Conservation (phyloP, 2,113 vertebrate genomes). For the Oryzias curvinotus region DNA sequence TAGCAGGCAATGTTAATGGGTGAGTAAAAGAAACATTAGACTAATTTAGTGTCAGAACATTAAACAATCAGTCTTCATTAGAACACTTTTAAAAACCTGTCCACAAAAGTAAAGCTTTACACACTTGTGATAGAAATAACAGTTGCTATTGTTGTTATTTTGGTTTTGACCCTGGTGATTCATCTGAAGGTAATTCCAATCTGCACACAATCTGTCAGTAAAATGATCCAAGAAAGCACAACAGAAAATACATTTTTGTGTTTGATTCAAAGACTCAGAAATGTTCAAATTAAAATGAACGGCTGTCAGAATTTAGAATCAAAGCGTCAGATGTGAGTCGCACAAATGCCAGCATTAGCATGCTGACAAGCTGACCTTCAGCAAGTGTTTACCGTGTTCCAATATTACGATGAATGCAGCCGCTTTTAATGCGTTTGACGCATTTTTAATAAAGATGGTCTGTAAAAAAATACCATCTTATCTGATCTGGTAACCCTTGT, state of each 20-base stretch:
- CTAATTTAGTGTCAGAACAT: conserved; percentile 4
- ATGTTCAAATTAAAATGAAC: too few relatives aligned
- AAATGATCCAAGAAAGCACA: background rate
- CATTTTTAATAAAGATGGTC: background rate
- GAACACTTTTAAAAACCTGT: background rate
- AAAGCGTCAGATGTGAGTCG: too few relatives aligned
- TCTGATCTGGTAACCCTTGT: too few relatives aligned
- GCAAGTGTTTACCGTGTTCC: background rate
- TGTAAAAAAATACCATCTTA: too few relatives aligned
- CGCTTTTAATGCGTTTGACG: too few relatives aligned
- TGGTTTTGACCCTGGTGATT: conserved; percentile 26
- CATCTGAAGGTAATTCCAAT: conserved; percentile 11
- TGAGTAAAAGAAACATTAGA: conserved; percentile 1
- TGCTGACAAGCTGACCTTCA: background rate
- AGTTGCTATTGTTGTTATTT: conserved; percentile 6
- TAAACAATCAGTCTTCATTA: conserved; percentile 1
- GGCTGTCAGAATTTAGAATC: too few relatives aligned
- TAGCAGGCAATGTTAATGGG: conserved; percentile 18
- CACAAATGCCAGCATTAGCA: background rate
- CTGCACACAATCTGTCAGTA: conserved; percentile 7
- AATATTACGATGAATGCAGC: background rate
- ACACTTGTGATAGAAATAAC: conserved; percentile 18
- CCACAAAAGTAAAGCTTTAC: conserved; percentile 20
- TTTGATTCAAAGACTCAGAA: too few relatives aligned
- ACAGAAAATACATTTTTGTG: too few relatives aligned